Base-by-base conservation (phyloP, 1,140 invertebrate species). In the Drosophila mojavensis region DNA sequence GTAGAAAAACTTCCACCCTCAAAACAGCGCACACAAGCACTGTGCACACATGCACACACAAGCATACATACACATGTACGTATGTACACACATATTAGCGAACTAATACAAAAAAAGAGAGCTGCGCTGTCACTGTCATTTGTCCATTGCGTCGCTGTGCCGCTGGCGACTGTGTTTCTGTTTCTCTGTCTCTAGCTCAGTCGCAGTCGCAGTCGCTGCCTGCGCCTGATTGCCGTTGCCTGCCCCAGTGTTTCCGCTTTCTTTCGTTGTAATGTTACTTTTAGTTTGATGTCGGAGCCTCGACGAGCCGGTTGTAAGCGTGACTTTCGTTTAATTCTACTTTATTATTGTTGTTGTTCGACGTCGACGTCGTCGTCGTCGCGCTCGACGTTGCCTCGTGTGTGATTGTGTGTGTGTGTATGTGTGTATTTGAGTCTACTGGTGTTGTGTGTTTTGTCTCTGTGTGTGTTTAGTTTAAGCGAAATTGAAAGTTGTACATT, bases 401-500 rank as follows among this genome's bases (percentile, higher is more conserved):
- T 62, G 53, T 65, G 69, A 62, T 65, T 47, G 63, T 72, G 69
- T 65, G 64, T 72, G 69, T 65, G 69, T 41, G 63, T 67, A 47
- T 80, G 79, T 74, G 5, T 30, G 28, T 30, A 30, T 3, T 30
- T 1, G 66, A 24, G 47, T 50, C 47, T 50, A 17, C 20, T 72
- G 67, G 41, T 55, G 67, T 43, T 69, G 65, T 74, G 39, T 55
- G 30, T 55, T 33, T 60, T 56, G 62, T 43, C 47, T 59, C 53
- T 80, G 83, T 71, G 65, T 86, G 69, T 85, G 81, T 79, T 88
- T 88, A 89, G 84, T 83, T 86, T 79, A 89, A 89, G 82, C 84
- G 84, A 89, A 89, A 89, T 88, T 83, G 84, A 89, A 89, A 89
- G 84, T 89, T 88, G 84, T 89, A 89, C 80, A 84, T 88, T 89